Evolutionary conservation across 2,797 vertebrate genomes (phyloP).

Genomic region (Salmo trutta): DNA sequence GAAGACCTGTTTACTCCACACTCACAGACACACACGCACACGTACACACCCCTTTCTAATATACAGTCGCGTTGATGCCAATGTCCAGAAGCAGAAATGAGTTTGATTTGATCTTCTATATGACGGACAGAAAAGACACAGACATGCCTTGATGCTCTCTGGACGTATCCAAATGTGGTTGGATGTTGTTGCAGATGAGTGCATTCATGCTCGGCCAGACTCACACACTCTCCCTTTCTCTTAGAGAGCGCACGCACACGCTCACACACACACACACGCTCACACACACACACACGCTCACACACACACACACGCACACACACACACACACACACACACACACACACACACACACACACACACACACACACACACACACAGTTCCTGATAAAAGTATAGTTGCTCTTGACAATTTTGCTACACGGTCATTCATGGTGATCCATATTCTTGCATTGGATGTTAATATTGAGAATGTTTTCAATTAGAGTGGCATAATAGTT

Average conservation of each 20-base stretch:
- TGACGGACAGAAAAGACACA: conserved; percentile 50
- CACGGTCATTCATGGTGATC: not conserved
- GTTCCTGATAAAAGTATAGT: not conserved
- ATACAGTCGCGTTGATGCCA: conserved; percentile 94
- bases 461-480: not conserved
- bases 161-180: conserved; percentile 74
- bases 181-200: conserved; percentile 63
- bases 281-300: not conserved
- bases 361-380: not conserved
- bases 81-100: conserved; percentile 96
- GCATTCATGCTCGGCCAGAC: conserved; percentile 11
- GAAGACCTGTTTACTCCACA: conserved; percentile 96
- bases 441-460: not conserved
- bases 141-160: conserved; percentile 46
- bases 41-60: conserved; percentile 76
- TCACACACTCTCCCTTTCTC: conserved; percentile 48
- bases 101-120: conserved; percentile 86
- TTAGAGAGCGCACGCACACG: not conserved
- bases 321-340: not conserved
- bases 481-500: not conserved
- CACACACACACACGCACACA: not conserved
- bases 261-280: not conserved
- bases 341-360: not conserved
- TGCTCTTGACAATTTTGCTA: not conserved
- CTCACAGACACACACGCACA: conserved; percentile 65